A percentile compares a stretch with the other conserved stretches of the same genome.
These are phyloP conservation scores for Megaceryle maxima DNA, from an alignment of 2,113 vertebrate species.

Conservation along the genomic window DNA sequence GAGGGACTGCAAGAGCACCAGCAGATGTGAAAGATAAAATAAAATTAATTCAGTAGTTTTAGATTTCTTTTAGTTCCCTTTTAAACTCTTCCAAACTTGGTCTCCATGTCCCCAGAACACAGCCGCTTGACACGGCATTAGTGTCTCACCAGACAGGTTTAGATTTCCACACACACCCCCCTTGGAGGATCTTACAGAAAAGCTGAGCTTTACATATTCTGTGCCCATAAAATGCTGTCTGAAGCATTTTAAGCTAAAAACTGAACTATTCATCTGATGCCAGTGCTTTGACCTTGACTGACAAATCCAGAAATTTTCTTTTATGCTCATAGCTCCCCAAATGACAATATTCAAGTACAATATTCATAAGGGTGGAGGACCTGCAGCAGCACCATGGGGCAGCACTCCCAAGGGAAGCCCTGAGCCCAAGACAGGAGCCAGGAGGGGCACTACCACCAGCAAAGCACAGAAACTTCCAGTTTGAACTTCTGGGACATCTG, in stretches of 20 bases:
- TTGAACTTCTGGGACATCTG: neutral
- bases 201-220: neutral
- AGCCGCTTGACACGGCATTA: neutral
- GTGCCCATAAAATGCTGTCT: neutral
- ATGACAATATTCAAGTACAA: neutral
- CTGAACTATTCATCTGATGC: neutral
- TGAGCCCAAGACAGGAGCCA: neutral
- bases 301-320: neutral
- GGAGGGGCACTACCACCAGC: neutral
- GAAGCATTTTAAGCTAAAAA: neutral
- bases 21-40: conserved; percentile 28
- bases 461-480: neutral
- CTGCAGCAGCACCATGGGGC: neutral
- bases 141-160: neutral
- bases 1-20: conserved; percentile 45
- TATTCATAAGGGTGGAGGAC: neutral
- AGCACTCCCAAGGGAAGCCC: neutral
- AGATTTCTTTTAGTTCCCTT: conserved; percentile 38
- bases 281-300: neutral
- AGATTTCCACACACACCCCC: neutral
- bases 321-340: neutral
- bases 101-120: neutral
- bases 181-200: neutral
- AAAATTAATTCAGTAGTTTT: conserved; percentile 47
- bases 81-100: neutral